Conservation (phyloP, 1,140 invertebrate genomes). For the Goniozus legneri region DNA sequence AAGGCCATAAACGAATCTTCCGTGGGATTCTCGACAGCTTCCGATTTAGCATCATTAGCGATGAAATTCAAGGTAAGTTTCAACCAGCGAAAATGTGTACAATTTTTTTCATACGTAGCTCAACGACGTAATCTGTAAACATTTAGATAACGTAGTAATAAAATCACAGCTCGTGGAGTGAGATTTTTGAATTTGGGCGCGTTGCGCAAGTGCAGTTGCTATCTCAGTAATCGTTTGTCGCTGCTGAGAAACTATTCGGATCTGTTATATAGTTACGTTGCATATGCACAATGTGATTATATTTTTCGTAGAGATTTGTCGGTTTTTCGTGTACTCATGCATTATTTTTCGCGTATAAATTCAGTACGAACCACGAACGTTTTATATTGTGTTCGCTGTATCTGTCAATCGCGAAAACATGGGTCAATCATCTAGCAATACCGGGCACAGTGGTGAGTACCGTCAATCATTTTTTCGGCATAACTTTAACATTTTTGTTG, state of each 20-base stretch:
- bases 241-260: slow-evolving; percentile 12
- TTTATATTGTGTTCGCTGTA: slow-evolving; percentile 16
- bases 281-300: slow-evolving; percentile 30
- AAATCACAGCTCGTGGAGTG: too few relatives aligned
- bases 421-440: slow-evolving; percentile 48
- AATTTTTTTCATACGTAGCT: too few relatives aligned
- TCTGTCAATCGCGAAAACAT: slow-evolving; percentile 25
- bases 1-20: too few relatives aligned
- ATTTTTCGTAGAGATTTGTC: slow-evolving; percentile 34
- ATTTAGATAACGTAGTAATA: too few relatives aligned
- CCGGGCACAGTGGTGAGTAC: slow-evolving; percentile 47
- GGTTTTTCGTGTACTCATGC: slow-evolving; percentile 27
- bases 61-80: too few relatives aligned
- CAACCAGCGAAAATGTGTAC: too few relatives aligned
- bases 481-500: too few relatives aligned
- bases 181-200: slow-evolving; percentile 27
- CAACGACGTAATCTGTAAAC: too few relatives aligned
- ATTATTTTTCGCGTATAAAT: slow-evolving; percentile 25
- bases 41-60: too few relatives aligned
- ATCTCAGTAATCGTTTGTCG: slow-evolving; percentile 23
- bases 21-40: too few relatives aligned
- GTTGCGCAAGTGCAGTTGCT: slow-evolving; percentile 22
- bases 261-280: slow-evolving; percentile 27
- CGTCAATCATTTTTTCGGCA: slow-evolving; percentile 13
- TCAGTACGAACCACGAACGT: slow-evolving; percentile 25